Evolutionary conservation across 2,888 invertebrate genomes (phyloP).

Genomic region (Agonopterix heracliana): DNA sequence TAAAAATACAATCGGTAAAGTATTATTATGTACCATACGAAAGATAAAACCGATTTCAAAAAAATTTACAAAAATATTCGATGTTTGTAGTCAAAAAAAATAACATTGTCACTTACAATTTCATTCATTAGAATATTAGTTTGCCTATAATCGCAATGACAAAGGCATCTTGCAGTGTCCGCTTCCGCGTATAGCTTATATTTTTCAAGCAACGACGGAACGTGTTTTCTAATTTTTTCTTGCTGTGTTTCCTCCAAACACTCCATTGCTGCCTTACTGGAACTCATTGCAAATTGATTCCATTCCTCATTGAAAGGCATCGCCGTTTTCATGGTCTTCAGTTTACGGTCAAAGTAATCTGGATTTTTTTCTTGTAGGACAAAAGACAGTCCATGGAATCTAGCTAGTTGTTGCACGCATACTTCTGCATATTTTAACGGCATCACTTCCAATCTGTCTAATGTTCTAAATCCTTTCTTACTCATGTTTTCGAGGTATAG

Average conservation of each 20-base stretch:
- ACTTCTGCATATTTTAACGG: constrained; percentile 35
- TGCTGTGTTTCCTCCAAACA: no score
- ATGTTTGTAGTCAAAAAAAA: background rate
- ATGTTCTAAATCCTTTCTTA: constrained; percentile 34
- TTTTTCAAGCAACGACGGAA: constrained; percentile 19
- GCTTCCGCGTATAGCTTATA: constrained; percentile 22
- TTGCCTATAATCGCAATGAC: constrained; percentile 52
- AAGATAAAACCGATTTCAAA: no score
- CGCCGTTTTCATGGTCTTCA: constrained; percentile 21
- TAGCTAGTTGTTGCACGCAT: constrained; percentile 40
- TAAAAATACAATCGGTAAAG: background rate
- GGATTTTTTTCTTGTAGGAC: constrained; percentile 28
- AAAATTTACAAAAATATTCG: no score
- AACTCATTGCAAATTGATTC: constrained; percentile 3
- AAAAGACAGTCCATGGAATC: constrained; percentile 43
- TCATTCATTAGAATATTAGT: constrained; percentile 45
- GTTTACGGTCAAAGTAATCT: constrained; percentile 30
- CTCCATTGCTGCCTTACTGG: no score
- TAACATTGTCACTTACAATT: constrained; percentile 28
- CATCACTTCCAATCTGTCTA: constrained; percentile 33
- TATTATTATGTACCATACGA: no score
- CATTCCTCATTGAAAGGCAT: constrained; percentile 27
- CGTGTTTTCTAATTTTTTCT: no score
- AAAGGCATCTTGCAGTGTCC: constrained; percentile 25
- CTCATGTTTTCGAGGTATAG: constrained; percentile 44